Conservation (phyloP, 2,797 vertebrate genomes). For the Diceros bicornis region DNA sequence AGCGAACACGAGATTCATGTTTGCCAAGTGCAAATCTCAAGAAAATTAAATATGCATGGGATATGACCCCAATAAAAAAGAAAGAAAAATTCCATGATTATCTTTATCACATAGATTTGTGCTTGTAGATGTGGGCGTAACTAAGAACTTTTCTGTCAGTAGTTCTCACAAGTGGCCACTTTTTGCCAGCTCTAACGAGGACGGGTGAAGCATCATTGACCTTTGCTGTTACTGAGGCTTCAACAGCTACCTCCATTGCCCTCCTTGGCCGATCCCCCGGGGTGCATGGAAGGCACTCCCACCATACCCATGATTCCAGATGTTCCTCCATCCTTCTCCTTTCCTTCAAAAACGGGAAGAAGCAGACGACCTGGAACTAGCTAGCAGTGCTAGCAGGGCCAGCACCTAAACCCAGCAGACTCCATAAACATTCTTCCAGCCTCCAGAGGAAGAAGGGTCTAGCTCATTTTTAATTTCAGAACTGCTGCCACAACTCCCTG, state of each 20-base stretch:
- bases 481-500: background rate
- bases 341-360: constrained; percentile 26
- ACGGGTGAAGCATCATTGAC: background rate
- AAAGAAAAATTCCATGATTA: background rate
- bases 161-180: background rate
- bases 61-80: background rate
- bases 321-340: background rate
- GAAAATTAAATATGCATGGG: background rate
- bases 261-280: background rate
- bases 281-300: background rate
- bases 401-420: background rate
- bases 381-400: too few species aligned
- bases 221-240: background rate
- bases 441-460: background rate
- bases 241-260: background rate
- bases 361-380: background rate
- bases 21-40: background rate
- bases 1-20: background rate
- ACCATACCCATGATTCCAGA: background rate
- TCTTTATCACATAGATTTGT: background rate
- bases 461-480: constrained; percentile 49
- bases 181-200: background rate
- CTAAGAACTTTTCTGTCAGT: background rate
- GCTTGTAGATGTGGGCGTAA: background rate
- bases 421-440: background rate